These are phyloP conservation scores for Orthonychiurus folsomi DNA, from an alignment of 2,888 invertebrate species.

Conservation along the genomic window DNA sequence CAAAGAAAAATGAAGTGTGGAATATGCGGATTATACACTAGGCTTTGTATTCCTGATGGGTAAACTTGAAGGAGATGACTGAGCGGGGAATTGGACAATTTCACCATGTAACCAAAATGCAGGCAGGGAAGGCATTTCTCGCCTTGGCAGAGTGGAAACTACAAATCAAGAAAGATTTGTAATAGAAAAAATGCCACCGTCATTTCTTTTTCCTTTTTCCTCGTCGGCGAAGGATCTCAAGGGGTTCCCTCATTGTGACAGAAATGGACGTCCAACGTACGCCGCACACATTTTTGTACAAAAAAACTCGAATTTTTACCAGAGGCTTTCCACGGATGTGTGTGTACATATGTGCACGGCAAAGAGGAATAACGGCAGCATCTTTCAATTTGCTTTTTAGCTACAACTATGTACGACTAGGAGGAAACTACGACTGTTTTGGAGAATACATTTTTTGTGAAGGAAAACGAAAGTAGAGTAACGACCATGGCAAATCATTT, in stretches of 20 bases:
- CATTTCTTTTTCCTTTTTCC: slow-evolving; percentile 1
- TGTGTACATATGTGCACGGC: background rate
- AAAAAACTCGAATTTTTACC: background rate
- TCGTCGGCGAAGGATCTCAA: slow-evolving; percentile 4
- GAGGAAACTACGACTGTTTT: too few relatives aligned
- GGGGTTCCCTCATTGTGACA: slow-evolving; percentile 11
- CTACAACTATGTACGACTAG: too few relatives aligned
- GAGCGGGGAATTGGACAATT: background rate
- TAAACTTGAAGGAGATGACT: background rate
- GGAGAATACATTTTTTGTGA: too few relatives aligned
- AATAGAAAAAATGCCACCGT: background rate
- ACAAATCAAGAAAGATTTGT: background rate
- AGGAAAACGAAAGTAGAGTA: too few relatives aligned
- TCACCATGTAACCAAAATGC: too few relatives aligned
- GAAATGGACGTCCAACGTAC: slow-evolving; percentile 12
- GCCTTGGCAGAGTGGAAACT: background rate
- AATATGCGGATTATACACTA: background rate
- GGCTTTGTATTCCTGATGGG: background rate
- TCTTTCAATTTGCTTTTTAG: background rate
- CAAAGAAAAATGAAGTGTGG: background rate
- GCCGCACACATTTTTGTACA: too few relatives aligned
- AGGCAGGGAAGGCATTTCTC: too few relatives aligned
- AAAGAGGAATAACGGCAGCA: background rate
- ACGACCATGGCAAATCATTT: too few relatives aligned
- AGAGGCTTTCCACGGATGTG: background rate